Conservation (phyloP, 2,888 invertebrate species). For the Urechis unicinctus region DNA sequence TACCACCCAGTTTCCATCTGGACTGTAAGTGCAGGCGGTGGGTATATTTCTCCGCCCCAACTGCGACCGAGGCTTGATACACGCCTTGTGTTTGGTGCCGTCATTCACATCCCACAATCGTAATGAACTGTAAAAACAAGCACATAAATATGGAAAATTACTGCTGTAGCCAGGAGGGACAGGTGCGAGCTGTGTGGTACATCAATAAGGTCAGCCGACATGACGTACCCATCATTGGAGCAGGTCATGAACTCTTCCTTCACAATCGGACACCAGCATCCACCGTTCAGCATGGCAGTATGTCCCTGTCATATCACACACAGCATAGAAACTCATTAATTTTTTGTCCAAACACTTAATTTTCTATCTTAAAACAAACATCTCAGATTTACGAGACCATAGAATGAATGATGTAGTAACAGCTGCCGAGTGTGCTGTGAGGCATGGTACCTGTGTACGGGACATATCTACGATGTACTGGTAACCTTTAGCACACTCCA, state of each 20-base stretch:
- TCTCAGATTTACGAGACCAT: too few species aligned
- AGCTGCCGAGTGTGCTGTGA: too few species aligned
- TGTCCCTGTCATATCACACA: conserved; percentile 62
- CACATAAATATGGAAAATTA: too few species aligned
- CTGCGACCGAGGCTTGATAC: conserved; percentile 68
- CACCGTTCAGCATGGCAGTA: conserved; percentile 79
- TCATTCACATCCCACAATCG: conserved; percentile 78
- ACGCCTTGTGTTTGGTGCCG: conserved; percentile 62
- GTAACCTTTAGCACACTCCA: conserved; percentile 91
- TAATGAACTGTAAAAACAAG: conserved; percentile 59
- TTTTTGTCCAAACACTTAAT: too few species aligned
- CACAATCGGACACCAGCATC: conserved; percentile 88
- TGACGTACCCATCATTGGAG: conserved; percentile 72
- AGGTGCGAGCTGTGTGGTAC: too few species aligned
- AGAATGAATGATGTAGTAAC: too few species aligned
- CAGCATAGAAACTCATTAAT: not conserved
- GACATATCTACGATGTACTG: conserved; percentile 80
- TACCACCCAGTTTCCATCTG: conserved; percentile 80
- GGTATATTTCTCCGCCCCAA: conserved; percentile 79
- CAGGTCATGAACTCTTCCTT: conserved; percentile 91
- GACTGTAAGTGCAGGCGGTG: conserved; percentile 73
- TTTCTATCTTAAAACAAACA: too few species aligned
- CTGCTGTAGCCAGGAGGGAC: too few species aligned
- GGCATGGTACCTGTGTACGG: conserved; percentile 38
- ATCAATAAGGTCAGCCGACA: not conserved